Evolutionary conservation across 2,113 vertebrate species (phyloP).

Genomic region (Tinamus guttatus): DNA sequence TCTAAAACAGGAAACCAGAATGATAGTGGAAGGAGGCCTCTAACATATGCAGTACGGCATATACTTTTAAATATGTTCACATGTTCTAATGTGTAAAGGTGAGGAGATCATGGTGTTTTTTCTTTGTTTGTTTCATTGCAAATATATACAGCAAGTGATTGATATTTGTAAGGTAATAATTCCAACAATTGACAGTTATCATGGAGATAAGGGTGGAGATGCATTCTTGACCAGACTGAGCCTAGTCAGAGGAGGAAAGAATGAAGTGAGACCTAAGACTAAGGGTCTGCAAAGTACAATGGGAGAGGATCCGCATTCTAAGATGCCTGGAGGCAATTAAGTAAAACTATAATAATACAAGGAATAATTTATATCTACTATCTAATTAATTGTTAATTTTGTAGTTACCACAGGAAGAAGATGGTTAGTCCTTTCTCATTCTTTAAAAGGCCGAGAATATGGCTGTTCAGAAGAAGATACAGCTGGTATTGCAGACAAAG

Average conservation of each 20-base stretch:
- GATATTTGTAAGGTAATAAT: neutral
- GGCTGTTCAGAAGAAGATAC: conserved; percentile 67
- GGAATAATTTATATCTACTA: neutral
- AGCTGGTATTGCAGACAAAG: conserved; percentile 62
- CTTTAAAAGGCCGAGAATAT: conserved; percentile 63
- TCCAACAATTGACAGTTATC: neutral
- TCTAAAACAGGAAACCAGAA: neutral
- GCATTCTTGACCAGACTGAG: neutral
- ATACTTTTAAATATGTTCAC: neutral
- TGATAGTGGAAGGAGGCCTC: neutral
- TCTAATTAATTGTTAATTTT: neutral
- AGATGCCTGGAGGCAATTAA: neutral
- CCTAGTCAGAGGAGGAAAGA: neutral
- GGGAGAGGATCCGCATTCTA: neutral
- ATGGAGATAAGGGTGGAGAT: neutral
- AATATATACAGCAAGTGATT: too few relatives aligned
- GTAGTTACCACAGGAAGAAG: conserved; percentile 79
- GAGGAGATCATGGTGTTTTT: neutral
- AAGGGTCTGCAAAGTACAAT: neutral
- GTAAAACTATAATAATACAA: neutral
- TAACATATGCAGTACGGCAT: neutral
- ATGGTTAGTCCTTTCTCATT: conserved; percentile 72
- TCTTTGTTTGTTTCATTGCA: neutral
- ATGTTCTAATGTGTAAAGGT: neutral
- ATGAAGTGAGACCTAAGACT: neutral